These are phyloP conservation scores for Hydrozoanthus gracilis DNA, from an alignment of 92 coral and sea anemone species.

Conservation along the genomic window DNA sequence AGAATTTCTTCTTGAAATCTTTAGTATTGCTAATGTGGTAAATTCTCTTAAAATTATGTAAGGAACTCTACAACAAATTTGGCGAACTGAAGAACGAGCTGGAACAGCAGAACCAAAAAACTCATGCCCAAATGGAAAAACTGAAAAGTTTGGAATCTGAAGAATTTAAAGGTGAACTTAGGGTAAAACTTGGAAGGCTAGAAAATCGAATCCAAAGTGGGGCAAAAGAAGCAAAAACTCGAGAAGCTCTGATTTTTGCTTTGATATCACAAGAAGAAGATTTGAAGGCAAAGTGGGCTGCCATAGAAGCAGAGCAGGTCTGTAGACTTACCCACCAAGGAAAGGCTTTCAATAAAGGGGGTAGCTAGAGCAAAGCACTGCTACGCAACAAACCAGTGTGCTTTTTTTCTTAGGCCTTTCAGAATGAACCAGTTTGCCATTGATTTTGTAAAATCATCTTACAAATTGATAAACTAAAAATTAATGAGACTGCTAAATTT, in stretches of 20 bases:
- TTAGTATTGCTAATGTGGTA: no score
- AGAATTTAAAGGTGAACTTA: conserved; percentile 52
- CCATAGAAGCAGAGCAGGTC: conserved; percentile 85
- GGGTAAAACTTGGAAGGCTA: conserved; percentile 53
- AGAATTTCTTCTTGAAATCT: no score
- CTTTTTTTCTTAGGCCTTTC: no score
- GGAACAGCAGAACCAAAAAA: conserved; percentile 8
- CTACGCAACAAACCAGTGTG: no score
- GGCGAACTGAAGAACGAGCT: conserved; percentile 21
- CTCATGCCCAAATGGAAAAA: conserved; percentile 35
- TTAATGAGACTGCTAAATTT: no score
- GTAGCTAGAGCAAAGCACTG: not conserved
- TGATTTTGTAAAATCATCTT: no score
- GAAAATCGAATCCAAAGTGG: conserved; percentile 25
- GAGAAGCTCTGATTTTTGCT: conserved; percentile 75
- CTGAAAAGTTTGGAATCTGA: conserved; percentile 33
- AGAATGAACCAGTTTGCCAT: no score
- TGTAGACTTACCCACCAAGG: not conserved
- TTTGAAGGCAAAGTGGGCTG: conserved; percentile 61
- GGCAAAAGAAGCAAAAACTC: conserved; percentile 69
- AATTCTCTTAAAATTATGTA: not conserved
- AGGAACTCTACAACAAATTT: conserved; percentile 39
- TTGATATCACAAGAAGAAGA: conserved; percentile 68
- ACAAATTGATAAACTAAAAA: no score
- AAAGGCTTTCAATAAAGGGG: not conserved